These are phyloP conservation scores for Aporophyla lueneburgensis DNA, from an alignment of 2,888 invertebrate species.

Conservation along the genomic window DNA sequence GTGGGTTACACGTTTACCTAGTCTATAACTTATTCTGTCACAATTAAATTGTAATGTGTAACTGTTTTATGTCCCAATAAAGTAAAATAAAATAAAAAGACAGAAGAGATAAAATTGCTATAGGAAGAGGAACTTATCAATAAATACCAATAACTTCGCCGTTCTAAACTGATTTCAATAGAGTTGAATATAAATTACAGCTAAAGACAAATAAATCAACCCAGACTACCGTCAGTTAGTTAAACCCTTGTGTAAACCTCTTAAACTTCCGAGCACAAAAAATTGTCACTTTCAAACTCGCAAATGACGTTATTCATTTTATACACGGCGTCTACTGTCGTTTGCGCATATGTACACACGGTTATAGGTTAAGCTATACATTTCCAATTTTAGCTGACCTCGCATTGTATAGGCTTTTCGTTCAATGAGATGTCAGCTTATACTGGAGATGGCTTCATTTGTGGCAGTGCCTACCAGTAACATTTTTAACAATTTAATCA, in stretches of 20 bases:
- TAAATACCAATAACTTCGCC: slow-evolving; percentile 28
- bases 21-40: no score
- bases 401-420: no score
- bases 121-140: neutral
- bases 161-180: slow-evolving; percentile 37
- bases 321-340: neutral
- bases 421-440: no score
- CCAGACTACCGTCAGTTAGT: slow-evolving; percentile 52
- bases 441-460: no score
- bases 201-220: slow-evolving; percentile 69
- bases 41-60: no score
- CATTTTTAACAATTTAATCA: no score
- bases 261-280: slow-evolving; percentile 45
- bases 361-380: no score
- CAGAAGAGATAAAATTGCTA: neutral
- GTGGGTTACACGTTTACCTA: no score
- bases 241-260: slow-evolving; percentile 50
- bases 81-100: neutral
- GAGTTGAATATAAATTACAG: slow-evolving; percentile 59
- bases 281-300: neutral
- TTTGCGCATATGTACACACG: neutral
- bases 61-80: no score
- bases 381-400: no score
- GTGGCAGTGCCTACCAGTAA: no score
- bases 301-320: neutral